Percentiles rank a stretch among this genome's conserved stretches.
These are phyloP conservation scores for Boulengeromyrus knoepffleri DNA, from an alignment of 2,113 vertebrate species.

Conservation along the genomic window DNA sequence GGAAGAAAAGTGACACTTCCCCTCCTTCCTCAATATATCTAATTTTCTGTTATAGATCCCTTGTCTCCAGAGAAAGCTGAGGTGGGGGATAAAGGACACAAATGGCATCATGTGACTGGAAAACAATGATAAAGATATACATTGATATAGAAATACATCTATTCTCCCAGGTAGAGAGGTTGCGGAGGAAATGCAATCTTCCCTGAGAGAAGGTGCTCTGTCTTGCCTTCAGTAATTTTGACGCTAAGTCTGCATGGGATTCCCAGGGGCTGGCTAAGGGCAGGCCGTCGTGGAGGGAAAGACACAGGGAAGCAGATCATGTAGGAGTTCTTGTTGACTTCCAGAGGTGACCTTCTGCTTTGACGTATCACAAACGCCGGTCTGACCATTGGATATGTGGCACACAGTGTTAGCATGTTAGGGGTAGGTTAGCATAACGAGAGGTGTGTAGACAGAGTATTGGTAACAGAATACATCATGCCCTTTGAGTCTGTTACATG, in stretches of 20 bases:
- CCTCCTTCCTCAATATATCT: background rate
- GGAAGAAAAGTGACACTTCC: background rate
- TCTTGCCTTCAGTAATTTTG: background rate
- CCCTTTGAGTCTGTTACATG: background rate
- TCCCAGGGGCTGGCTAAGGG: background rate
- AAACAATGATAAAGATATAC: conserved; percentile 11
- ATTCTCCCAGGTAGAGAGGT: background rate
- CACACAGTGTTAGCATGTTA: background rate
- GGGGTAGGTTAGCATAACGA: background rate
- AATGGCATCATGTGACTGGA: background rate
- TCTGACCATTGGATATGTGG: background rate
- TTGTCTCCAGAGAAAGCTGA: background rate
- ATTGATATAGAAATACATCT: background rate
- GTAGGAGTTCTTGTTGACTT: background rate
- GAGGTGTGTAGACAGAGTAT: too few relatives aligned
- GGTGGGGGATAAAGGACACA: background rate
- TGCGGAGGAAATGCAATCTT: background rate
- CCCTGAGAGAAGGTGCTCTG: background rate
- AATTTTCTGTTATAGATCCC: background rate
- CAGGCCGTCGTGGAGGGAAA: background rate
- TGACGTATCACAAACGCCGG: background rate
- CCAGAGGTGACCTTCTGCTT: background rate
- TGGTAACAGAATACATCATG: background rate
- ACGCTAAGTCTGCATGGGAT: background rate
- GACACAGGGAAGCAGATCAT: background rate